Evolutionary conservation across 2,888 invertebrate genomes (phyloP).

Genomic region (Hanleya hanleyi): DNA sequence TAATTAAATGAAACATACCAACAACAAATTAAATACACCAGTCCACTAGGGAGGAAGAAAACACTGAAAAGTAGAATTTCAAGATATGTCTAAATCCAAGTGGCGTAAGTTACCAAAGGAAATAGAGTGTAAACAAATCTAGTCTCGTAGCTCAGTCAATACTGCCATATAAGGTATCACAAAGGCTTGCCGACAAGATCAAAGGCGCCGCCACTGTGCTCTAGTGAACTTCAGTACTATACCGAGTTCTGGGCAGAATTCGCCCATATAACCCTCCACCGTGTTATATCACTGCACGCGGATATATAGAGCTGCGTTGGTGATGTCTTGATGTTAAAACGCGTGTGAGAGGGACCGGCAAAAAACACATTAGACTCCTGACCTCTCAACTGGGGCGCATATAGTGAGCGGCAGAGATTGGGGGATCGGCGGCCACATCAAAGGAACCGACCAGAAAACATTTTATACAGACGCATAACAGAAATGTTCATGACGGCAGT

Average conservation of each 20-base stretch:
- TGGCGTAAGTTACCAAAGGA: conserved; percentile 11
- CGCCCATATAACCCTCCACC: background rate
- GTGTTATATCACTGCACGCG: conserved; percentile 3
- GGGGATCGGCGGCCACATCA: conserved; percentile 54
- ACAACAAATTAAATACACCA: too few relatives aligned
- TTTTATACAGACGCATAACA: conserved; percentile 51
- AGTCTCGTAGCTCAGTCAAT: conserved; percentile 21
- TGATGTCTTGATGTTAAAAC: conserved; percentile 1
- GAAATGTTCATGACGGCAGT: conserved; percentile 37
- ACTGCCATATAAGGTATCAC: conserved; percentile 57
- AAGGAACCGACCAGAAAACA: conserved; percentile 48
- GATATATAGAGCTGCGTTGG: background rate
- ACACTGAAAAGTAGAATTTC: too few relatives aligned
- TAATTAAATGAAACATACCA: too few relatives aligned
- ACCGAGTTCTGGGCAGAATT: background rate
- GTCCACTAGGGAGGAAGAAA: too few relatives aligned
- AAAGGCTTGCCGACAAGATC: conserved; percentile 53
- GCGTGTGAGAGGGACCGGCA: background rate
- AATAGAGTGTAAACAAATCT: conserved; percentile 11
- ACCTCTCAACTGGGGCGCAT: conserved; percentile 45
- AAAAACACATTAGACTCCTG: conserved; percentile 31
- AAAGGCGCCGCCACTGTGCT: conserved; percentile 38
- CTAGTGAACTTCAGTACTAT: conserved; percentile 4
- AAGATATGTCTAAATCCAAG: background rate
- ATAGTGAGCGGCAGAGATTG: conserved; percentile 48